Evolutionary conservation across 1,140 invertebrate species (phyloP), one percentile per base, ranked within the genome.

Genomic region (Tenebrio molitor): DNA sequence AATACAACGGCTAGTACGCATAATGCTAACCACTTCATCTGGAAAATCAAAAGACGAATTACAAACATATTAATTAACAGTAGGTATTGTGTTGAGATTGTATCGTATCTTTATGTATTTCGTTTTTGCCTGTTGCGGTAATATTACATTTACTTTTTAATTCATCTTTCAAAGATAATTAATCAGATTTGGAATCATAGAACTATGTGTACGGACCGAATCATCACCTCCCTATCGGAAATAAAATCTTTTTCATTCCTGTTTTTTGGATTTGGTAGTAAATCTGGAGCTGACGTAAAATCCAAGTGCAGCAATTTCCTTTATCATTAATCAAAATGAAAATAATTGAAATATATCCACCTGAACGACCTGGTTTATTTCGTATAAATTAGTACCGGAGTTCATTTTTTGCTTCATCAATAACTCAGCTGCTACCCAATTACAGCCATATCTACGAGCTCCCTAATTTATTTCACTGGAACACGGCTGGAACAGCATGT

Each of bases 11-110:
- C 81, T 44, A 87, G 72, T 69, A 85, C 75, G 79, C 81, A 84
- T 78, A 85, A 73, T 76, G 82, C 75, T 76, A 85, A 72, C 83
- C 82, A 83, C 81, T 83, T 83, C 82, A 83, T 83, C 79, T 82
- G 76, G 44, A 81, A 82, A 63, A 58, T 58, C n/a, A 58, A 58
- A 58, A 58, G 23, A 58, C 29, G 15, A 25, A 15, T 58, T 58
- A 58, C 21, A 29, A 29, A 58, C 23, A 25, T 14, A 58, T 14
- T 58, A 58, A 58, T 58, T 58, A 58, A 58, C n/a, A n/a, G n/a
- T n/a, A n/a, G 23, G 21, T 14, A 29, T 34, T 29, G 21, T 14
- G n/a, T 34, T 29, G 46, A 39, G 12, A 33, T 33, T 50, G 17
- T 10, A 50, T n/a, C n/a, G 25, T 29, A 29, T 29, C 8, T 29